Evolutionary conservation across 1,140 invertebrate species (phyloP).

Genomic region (Euschistus heros): DNA sequence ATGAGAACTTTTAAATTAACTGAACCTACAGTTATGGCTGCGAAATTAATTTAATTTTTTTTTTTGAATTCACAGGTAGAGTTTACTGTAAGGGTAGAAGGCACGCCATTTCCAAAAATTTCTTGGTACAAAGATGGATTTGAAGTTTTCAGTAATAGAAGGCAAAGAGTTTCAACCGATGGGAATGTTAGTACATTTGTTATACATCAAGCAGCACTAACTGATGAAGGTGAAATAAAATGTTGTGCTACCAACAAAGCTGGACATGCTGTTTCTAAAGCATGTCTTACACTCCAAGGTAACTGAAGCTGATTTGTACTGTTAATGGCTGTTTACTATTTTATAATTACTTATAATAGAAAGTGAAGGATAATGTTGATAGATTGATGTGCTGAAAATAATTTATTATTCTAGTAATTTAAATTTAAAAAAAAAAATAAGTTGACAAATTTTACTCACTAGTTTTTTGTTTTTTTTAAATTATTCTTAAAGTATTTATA

Average conservation of each 20-base stretch:
- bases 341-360: no score
- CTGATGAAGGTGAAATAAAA: conserved; percentile 78
- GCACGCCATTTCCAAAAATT: conserved; percentile 72
- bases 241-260: conserved; percentile 74
- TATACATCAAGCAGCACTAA: conserved; percentile 65
- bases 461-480: no score
- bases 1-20: neutral
- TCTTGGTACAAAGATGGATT: conserved; percentile 89
- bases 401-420: no score
- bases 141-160: conserved; percentile 69
- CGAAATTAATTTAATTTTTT: no score
- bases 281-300: conserved; percentile 61
- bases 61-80: conserved; percentile 43
- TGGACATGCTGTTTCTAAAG: conserved; percentile 64
- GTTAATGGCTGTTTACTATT: no score
- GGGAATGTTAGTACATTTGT: conserved; percentile 64
- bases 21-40: no score
- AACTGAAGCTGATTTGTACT: conserved; percentile 21
- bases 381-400: no score
- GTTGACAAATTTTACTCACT: no score
- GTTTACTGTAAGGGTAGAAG: conserved; percentile 69
- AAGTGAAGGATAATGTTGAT: no score
- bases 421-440: no score
- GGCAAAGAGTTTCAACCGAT: conserved; percentile 64
- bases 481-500: no score